These are phyloP conservation scores for Tinea trinotella DNA, from an alignment of 2,888 invertebrate species.

Conservation along the genomic window DNA sequence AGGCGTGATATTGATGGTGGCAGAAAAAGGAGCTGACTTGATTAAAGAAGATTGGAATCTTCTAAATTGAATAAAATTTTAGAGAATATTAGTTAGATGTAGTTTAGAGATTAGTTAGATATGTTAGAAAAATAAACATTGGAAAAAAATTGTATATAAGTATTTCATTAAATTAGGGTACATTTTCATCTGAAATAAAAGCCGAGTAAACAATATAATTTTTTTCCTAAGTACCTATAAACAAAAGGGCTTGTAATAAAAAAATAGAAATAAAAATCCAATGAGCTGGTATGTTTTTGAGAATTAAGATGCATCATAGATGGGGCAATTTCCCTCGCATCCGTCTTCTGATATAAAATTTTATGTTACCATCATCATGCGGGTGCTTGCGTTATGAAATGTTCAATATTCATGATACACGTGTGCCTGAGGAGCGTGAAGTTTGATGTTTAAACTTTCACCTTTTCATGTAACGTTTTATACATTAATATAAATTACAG, in stretches of 20 bases:
- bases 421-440: not conserved
- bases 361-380: conserved; percentile 3
- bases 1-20: conserved; percentile 70
- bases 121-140: too few species aligned
- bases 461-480: not conserved
- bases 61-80: too few species aligned
- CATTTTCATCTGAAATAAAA: too few species aligned
- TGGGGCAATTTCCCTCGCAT: conserved; percentile 9
- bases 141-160: too few species aligned
- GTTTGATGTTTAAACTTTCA: not conserved
- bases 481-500: too few species aligned
- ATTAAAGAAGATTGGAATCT: conserved; percentile 47
- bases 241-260: not conserved
- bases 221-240: not conserved
- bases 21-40: conserved; percentile 57
- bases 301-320: conserved; percentile 10
- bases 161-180: too few species aligned
- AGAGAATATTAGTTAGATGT: too few species aligned
- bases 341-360: conserved; percentile 16
- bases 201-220: not conserved
- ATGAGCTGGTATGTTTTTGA: not conserved
- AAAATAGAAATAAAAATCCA: conserved; percentile 2
- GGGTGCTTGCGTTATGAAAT: conserved; percentile 4
- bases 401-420: conserved; percentile 12
- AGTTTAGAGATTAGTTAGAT: too few species aligned